Conservation (phyloP, 2,797 vertebrate genomes). For the Myotis planiceps region DNA sequence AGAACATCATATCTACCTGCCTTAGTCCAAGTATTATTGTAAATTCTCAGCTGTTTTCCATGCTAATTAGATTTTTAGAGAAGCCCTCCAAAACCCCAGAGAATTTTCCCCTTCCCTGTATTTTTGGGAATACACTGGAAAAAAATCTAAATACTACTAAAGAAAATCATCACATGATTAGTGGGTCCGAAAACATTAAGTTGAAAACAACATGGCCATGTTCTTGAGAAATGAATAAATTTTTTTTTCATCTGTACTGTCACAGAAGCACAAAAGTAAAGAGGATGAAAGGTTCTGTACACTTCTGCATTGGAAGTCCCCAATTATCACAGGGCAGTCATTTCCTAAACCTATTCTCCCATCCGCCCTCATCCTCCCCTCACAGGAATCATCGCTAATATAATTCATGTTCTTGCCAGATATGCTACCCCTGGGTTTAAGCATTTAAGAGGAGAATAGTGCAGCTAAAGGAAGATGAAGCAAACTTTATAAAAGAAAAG, state of each 20-base stretch:
- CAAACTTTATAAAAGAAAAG: background rate
- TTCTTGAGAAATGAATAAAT: constrained; percentile 24
- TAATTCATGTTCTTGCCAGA: background rate
- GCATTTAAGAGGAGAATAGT: background rate
- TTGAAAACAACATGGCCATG: background rate
- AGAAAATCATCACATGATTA: background rate
- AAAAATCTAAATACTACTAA: background rate
- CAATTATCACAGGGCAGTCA: background rate
- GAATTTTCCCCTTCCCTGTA: background rate
- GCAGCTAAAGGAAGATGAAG: background rate
- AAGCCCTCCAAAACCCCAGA: background rate
- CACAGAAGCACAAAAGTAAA: background rate
- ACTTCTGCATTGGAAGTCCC: background rate
- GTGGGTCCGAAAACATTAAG: background rate
- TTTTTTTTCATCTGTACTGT: background rate
- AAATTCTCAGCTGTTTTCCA: background rate
- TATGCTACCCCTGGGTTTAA: background rate
- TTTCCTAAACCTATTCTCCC: background rate
- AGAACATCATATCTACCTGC: background rate
- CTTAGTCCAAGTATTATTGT: background rate
- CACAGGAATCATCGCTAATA: background rate
- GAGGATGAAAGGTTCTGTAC: background rate
- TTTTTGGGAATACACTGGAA: background rate
- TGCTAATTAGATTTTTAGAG: background rate
- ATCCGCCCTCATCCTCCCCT: background rate